Conservation (phyloP, 2,797 vertebrate species). For the Neostethus bicornis region DNA sequence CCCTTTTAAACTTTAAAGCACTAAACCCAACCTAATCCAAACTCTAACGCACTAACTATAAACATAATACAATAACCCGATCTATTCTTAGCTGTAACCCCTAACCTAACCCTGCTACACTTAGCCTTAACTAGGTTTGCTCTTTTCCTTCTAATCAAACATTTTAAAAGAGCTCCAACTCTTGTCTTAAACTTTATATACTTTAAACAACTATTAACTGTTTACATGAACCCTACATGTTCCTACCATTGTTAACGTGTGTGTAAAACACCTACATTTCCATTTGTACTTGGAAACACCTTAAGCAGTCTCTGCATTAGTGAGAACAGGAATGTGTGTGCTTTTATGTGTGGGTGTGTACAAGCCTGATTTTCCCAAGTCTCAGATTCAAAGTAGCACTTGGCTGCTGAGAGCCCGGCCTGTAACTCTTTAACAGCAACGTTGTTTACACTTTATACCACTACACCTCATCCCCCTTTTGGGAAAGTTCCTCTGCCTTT, state of each 20-base stretch:
- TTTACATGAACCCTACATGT: background rate
- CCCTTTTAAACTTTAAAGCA: no score
- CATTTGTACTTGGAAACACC: background rate
- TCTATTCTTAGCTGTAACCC: no score
- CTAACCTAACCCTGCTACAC: no score
- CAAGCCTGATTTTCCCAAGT: conserved; percentile 62
- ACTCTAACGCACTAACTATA: no score
- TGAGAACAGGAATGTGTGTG: conserved; percentile 6
- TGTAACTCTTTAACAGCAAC: conserved; percentile 74
- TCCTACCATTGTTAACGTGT: background rate
- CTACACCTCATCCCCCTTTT: conserved; percentile 62
- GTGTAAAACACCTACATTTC: conserved; percentile 9
- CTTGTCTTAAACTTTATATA: conserved; percentile 17
- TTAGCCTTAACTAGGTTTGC: no score
- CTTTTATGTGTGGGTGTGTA: conserved; percentile 21
- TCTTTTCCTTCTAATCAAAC: conserved; percentile 30
- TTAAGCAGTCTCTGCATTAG: conserved; percentile 14
- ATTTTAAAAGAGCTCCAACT: background rate
- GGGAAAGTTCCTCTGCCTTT: conserved; percentile 63
- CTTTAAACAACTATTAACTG: conserved; percentile 12
- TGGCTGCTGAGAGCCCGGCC: conserved; percentile 54
- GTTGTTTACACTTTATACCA: conserved; percentile 75
- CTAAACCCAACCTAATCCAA: no score
- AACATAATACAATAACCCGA: no score
- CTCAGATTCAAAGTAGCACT: conserved; percentile 63